A percentile compares a stretch with the other conserved stretches of the same genome.
phyloP scores from a whole-genome alignment of 2,888 invertebrate genomes.

The Erebia palarica region DNA sequence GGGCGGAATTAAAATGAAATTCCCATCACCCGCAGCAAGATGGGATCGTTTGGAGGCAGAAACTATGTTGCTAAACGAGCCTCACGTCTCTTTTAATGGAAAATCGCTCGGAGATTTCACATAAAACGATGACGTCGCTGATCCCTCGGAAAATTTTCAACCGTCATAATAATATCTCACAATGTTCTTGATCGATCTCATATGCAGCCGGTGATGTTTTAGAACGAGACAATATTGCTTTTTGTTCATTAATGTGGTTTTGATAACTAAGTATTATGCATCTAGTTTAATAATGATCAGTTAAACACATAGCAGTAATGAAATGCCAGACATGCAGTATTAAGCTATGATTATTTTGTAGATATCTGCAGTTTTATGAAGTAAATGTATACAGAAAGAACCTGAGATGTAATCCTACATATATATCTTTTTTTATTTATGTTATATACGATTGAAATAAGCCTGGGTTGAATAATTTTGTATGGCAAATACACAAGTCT shows the following conservation, averaged over 20 bases:
- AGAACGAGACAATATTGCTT: no score
- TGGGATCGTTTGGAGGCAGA: slow-evolving; percentile 21
- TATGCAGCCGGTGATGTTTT: slow-evolving; percentile 12
- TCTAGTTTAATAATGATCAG: no score
- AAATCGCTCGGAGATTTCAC: slow-evolving; percentile 34
- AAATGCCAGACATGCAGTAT: no score
- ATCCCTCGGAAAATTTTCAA: slow-evolving; percentile 32
- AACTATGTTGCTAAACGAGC: slow-evolving; percentile 26
- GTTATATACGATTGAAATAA: no score
- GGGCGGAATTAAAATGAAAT: slow-evolving; percentile 21
- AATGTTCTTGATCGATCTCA: slow-evolving; percentile 26
- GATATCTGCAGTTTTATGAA: no score
- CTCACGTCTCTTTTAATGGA: slow-evolving; percentile 16
- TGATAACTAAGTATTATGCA: no score
- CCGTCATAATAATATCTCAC: slow-evolving; percentile 18
- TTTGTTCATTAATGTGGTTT: no score
- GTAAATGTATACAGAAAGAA: no score
- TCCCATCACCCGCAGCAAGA: slow-evolving; percentile 17
- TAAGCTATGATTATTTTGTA: no score
- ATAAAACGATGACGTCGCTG: slow-evolving; percentile 38
- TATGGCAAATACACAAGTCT: neutral
- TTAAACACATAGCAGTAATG: no score
- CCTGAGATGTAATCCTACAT: no score
- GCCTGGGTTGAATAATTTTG: neutral
- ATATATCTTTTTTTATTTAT: no score